Evolutionary conservation across 2,888 invertebrate genomes (phyloP).

Genomic region (Ctenicera cuprea): DNA sequence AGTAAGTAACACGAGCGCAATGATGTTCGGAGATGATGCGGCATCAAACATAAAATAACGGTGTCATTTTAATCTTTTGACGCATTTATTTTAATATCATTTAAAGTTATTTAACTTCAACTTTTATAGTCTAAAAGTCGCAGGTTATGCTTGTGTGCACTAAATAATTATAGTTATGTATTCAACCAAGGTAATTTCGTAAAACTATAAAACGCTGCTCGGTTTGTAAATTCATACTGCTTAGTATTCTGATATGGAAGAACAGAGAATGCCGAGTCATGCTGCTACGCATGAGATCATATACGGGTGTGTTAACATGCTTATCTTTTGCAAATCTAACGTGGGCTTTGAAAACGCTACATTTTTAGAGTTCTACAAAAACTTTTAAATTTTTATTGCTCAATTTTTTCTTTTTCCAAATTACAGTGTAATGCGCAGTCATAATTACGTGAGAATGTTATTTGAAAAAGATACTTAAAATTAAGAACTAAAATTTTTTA

Average conservation of each 20-base stretch:
- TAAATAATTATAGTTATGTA: not conserved
- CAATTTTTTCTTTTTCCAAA: not conserved
- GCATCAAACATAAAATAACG: no score
- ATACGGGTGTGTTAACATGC: constrained; percentile 42
- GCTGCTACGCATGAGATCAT: constrained; percentile 47
- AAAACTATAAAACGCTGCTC: not conserved
- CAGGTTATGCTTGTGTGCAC: no score
- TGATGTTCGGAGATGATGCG: no score
- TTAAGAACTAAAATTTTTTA: no score
- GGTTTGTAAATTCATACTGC: constrained; percentile 26
- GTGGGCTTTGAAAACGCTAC: constrained; percentile 40
- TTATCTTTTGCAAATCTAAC: constrained; percentile 44
- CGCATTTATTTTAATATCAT: no score
- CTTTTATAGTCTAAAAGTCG: no score
- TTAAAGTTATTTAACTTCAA: no score
- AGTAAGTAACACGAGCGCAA: no score
- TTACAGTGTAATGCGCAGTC: no score
- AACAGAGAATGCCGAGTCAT: constrained; percentile 37
- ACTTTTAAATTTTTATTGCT: not conserved
- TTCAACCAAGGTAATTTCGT: constrained; percentile 1
- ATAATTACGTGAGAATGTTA: no score
- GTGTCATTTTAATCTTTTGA: no score
- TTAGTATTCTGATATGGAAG: constrained; percentile 39
- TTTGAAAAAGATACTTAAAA: no score
- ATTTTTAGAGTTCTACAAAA: constrained; percentile 18